phyloP scores from a whole-genome alignment of 1,140 invertebrate species.

The Drosophila subobscura region DNA sequence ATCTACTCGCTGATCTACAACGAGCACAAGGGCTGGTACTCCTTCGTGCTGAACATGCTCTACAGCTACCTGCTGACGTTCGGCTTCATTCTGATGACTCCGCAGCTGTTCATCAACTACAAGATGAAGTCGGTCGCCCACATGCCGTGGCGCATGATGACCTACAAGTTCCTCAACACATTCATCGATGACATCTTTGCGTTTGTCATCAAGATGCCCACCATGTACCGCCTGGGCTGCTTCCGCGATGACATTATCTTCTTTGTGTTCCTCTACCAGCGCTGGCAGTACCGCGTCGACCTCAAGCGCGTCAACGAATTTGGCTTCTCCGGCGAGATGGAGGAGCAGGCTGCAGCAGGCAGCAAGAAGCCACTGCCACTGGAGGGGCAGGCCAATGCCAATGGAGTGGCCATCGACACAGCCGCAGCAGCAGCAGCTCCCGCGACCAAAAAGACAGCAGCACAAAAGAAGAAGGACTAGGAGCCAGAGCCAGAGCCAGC shows the following conservation, averaged over 20 bases:
- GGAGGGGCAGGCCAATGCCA: conserved; percentile 23
- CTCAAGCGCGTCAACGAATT: conserved; percentile 97
- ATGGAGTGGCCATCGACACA: conserved; percentile 57
- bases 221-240: conserved; percentile 97
- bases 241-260: conserved; percentile 99
- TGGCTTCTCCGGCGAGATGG: conserved; percentile 93
- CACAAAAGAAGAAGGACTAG: conserved; percentile 78
- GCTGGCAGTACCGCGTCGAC: conserved; percentile 99
- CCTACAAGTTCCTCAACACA: conserved; percentile 99
- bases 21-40: conserved; percentile 99
- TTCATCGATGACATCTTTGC: conserved; percentile 99
- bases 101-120: conserved; percentile 99
- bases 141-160: conserved; percentile 99
- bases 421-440: conserved; percentile 22
- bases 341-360: conserved; percentile 81
- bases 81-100: conserved; percentile 99
- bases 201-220: conserved; percentile 99
- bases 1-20: conserved; percentile 98
- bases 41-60: conserved; percentile 96
- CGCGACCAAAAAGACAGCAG: conserved; percentile 65
- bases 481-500: conserved; percentile 9
- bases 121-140: conserved; percentile 99
- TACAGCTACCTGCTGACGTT: conserved; percentile 99
- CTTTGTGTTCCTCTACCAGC: conserved; percentile 99
- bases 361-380: conserved; percentile 8